These are phyloP conservation scores for Sternarchorhynchus goeldii DNA, from an alignment of 2,797 vertebrate genomes.

Conservation along the genomic window DNA sequence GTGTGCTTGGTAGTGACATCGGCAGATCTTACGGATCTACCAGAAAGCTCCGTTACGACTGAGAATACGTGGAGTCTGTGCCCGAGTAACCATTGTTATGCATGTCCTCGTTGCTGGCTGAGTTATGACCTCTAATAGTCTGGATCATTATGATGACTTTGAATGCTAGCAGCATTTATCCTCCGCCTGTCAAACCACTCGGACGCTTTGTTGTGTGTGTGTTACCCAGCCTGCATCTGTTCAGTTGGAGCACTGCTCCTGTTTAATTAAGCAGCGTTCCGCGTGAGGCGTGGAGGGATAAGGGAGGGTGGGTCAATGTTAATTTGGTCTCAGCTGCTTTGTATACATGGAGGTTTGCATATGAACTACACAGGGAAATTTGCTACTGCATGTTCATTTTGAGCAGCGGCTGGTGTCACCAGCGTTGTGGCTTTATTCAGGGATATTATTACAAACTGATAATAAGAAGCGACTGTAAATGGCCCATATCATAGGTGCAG, in stretches of 20 bases:
- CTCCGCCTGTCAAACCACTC: constrained; percentile 27
- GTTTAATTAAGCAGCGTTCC: constrained; percentile 62
- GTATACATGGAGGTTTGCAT: constrained; percentile 29
- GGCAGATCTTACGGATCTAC: too few relatives aligned
- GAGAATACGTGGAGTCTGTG: neutral
- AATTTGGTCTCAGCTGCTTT: constrained; percentile 41
- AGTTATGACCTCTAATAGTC: constrained; percentile 53
- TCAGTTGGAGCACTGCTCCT: constrained; percentile 56
- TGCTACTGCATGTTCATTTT: constrained; percentile 12
- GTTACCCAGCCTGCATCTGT: constrained; percentile 63
- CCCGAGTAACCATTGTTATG: constrained; percentile 8
- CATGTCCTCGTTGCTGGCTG: neutral
- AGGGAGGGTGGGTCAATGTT: constrained; percentile 45
- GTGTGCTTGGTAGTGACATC: too few relatives aligned
- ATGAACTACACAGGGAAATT: constrained; percentile 31
- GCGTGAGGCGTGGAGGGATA: constrained; percentile 49
- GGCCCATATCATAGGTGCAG: neutral
- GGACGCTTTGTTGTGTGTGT: constrained; percentile 35
- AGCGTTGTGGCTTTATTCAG: constrained; percentile 27
- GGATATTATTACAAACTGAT: constrained; percentile 57
- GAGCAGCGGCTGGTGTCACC: constrained; percentile 34
- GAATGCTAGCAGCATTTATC: constrained; percentile 38
- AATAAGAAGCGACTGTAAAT: constrained; percentile 55
- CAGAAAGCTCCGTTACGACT: neutral
- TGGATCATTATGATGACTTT: constrained; percentile 50